These are phyloP conservation scores for Micronisus gabar DNA, from an alignment of 2,113 vertebrate species.

Conservation along the genomic window DNA sequence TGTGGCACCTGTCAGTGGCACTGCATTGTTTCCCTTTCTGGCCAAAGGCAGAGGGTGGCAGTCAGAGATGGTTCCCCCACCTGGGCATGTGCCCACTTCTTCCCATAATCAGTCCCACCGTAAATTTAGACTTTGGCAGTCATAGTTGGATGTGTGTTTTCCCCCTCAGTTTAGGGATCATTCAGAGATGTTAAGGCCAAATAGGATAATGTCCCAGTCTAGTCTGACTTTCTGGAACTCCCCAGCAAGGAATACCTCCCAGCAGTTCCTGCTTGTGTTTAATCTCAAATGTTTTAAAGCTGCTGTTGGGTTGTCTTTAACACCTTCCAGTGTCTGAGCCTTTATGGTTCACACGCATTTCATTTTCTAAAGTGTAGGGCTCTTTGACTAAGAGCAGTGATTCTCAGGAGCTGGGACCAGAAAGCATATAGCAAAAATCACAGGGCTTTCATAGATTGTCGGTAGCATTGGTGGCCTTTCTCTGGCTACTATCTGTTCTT, in stretches of 20 bases:
- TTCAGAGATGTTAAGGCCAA: neutral
- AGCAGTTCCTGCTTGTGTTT: neutral
- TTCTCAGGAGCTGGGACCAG: neutral
- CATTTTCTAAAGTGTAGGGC: neutral
- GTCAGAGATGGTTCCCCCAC: neutral
- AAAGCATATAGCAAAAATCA: neutral
- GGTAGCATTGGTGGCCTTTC: neutral
- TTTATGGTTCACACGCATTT: neutral
- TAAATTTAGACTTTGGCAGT: neutral
- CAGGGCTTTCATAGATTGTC: neutral
- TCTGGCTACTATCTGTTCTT: neutral
- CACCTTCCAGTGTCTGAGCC: neutral
- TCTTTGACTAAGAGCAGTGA: neutral
- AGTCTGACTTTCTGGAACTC: neutral
- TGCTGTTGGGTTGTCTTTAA: neutral
- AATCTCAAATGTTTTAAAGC: neutral
- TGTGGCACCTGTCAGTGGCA: neutral
- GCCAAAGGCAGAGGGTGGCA: neutral
- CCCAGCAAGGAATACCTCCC: neutral
- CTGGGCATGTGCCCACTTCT: neutral
- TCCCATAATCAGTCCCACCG: neutral
- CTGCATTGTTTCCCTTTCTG: neutral
- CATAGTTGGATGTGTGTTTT: neutral
- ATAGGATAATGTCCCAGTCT: neutral
- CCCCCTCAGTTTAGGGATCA: neutral